A percentile compares a stretch with the other conserved stretches of the same genome.
Evolutionary conservation across 30 jellyfish, hydroid and myxozoan genomes (phyloP).

Genomic region (Cassiopea xamachana): DNA sequence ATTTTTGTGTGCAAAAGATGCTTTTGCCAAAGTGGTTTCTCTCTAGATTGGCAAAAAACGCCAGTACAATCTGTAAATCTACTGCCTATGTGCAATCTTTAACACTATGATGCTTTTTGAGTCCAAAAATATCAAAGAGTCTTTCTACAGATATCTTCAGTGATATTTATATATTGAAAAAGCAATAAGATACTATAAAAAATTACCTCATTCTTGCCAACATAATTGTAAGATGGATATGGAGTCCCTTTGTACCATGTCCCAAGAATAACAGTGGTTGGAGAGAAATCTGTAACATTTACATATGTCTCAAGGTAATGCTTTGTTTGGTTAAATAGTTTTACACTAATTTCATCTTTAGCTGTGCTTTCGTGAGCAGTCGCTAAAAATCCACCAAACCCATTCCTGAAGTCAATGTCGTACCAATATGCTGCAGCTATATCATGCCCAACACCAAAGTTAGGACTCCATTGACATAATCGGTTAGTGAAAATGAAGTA

Average conservation of each 20-base stretch:
- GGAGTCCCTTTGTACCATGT: neutral
- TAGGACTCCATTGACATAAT: constrained; percentile 21
- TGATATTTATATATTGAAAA: no score
- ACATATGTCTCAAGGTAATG: neutral
- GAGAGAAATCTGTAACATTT: constrained; percentile 18
- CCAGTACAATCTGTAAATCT: no score
- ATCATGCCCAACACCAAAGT: neutral
- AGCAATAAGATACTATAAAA: no score
- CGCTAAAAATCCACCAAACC: constrained; percentile 20
- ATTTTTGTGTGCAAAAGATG: no score
- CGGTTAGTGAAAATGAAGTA: neutral
- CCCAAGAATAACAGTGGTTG: constrained; percentile 9
- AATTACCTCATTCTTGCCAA: constrained; percentile 14
- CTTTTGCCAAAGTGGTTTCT: no score
- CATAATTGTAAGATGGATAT: neutral
- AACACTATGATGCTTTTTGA: no score
- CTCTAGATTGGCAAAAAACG: no score
- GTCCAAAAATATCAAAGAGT: no score
- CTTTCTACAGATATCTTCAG: no score
- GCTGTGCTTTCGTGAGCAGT: neutral
- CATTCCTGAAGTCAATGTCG: constrained; percentile 25
- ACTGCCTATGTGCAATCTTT: no score
- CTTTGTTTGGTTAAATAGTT: constrained; percentile 11
- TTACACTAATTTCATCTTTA: constrained; percentile 12
- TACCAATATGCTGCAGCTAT: constrained; percentile 22